Percentiles rank a stretch among this genome's conserved stretches.
These are phyloP conservation scores for Phalacrocorax pelagicus DNA, from an alignment of 2,113 vertebrate genomes.

Conservation along the genomic window DNA sequence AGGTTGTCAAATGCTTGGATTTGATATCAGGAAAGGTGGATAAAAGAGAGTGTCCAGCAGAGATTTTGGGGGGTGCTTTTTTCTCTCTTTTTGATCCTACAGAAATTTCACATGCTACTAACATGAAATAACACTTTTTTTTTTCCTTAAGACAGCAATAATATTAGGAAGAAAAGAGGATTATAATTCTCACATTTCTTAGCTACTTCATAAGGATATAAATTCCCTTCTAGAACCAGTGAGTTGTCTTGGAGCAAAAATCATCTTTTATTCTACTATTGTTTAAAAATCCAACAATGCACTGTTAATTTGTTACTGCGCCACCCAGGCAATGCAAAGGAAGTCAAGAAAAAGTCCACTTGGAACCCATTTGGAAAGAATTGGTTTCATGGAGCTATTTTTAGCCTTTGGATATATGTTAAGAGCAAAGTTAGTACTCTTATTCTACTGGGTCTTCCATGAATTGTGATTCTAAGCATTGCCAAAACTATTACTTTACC, in stretches of 20 bases:
- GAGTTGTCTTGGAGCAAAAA: conserved; percentile 3
- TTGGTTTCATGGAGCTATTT: conserved; percentile 32
- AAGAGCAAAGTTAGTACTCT: not conserved
- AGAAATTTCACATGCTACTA: not conserved
- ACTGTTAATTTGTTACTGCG: conserved; percentile 23
- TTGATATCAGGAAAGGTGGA: not conserved
- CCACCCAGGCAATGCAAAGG: conserved; percentile 2
- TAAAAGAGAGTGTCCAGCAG: not conserved
- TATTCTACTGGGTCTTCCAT: not conserved
- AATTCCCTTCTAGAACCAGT: not conserved
- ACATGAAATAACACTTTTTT: not conserved
- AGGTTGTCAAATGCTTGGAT: not conserved
- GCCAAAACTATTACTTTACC: not conserved
- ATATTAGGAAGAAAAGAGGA: not conserved
- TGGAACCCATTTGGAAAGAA: conserved; percentile 43
- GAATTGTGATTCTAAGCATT: not conserved
- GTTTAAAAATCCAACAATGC: not conserved
- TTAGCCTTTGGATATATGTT: conserved; percentile 8
- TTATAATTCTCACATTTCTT: not conserved
- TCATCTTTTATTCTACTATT: not conserved
- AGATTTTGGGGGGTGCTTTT: not conserved
- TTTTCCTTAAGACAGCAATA: not conserved
- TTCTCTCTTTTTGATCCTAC: not conserved
- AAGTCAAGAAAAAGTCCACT: not conserved
- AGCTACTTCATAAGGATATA: not conserved